Evolutionary conservation across 92 coral and sea anemone genomes (phyloP), one percentile per base, ranked within the genome.

Genomic region (Bergia puertoricense): DNA sequence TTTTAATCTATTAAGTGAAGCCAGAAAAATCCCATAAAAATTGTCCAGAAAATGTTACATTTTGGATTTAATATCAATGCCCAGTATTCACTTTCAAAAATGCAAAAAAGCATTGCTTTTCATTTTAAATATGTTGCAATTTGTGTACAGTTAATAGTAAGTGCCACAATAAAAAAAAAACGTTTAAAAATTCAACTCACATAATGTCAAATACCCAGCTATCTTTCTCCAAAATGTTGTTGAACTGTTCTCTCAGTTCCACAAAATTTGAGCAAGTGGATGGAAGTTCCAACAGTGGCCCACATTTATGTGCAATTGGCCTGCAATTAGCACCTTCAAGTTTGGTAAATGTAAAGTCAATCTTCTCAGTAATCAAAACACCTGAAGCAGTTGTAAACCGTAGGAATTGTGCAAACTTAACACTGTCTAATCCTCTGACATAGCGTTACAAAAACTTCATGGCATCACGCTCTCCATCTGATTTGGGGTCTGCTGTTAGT

Each of bases 181-280:
- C 38, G 2, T 43, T 77, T 5, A 30, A 30, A 30, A 77, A n/a
- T 43, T n/a, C 10, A n/a, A 4, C 20, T 76, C 84, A 88, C 67
- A 88, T 50, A 10, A 88, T 79, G 86, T 80, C 90, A 62, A 79
- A 23, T 79, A 74, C 91, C 91, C 91, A 89, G 85, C 50, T 82
- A 38, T 51, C 71, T 59, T 79, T 79, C 39, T 38, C 48, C 68
- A 79, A 45, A 51, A 79, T 79, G 42, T 54, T 79, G 83, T 79
- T 62, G 48, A 79, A 54, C 20, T 79, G 45, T 30, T 79, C 83
- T 79, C 83, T 30, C 83, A 79, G 83, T 51, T 79, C 83, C 71
- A 54, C 83, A 79, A 79, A 79, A 79, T 79, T 79, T 79, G 83
- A 79, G 71, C 54, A 79, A 54, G 83, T 54, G 38, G 83, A 79